Conservation (phyloP, 2,113 vertebrate species). For the Chinchilla lanigera region DNA sequence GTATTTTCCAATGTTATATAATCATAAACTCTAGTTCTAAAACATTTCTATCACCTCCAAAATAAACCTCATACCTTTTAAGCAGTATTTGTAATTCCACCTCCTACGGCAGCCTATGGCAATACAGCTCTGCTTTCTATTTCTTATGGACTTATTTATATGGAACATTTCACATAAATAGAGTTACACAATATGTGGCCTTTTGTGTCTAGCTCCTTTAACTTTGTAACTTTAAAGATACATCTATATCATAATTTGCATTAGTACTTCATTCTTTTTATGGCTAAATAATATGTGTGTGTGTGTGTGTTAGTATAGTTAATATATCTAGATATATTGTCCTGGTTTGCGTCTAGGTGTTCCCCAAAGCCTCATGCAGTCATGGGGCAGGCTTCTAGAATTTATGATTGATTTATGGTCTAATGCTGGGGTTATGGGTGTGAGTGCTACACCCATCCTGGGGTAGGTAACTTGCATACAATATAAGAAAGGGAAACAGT, state of each 20-base stretch:
- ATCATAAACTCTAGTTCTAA: background rate
- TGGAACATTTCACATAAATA: background rate
- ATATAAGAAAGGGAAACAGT: no score
- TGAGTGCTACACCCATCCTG: no score
- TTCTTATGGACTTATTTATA: background rate
- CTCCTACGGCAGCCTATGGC: background rate
- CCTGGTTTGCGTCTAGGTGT: no score
- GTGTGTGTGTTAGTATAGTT: no score
- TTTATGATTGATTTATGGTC: no score
- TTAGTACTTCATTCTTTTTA: background rate
- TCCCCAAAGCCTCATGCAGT: no score
- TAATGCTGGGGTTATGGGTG: no score
- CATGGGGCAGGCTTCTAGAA: no score
- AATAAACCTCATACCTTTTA: background rate
- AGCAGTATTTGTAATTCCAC: background rate
- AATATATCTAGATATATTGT: no score
- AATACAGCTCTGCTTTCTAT: background rate
- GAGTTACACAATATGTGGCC: background rate
- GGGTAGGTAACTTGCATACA: no score
- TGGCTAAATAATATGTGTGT: background rate
- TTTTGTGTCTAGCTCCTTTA: background rate
- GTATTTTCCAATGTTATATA: background rate
- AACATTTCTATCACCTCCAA: conserved; percentile 14
- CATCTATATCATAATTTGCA: background rate
- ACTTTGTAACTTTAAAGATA: conserved; percentile 5